Evolutionary conservation across 2,888 invertebrate species (phyloP).

Genomic region (Hipparchia semele): DNA sequence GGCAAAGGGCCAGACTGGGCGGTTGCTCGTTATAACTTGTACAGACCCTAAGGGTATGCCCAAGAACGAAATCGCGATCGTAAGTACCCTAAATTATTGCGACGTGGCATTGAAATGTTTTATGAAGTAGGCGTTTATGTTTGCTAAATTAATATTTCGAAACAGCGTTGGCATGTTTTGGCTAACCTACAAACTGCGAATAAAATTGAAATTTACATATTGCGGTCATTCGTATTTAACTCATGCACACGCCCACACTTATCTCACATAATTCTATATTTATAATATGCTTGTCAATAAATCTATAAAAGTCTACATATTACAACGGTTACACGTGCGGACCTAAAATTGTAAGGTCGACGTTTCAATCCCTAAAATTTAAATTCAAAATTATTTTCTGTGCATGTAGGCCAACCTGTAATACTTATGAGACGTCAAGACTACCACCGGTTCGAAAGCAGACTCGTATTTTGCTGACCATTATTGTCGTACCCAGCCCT

Average conservation of each 20-base stretch:
- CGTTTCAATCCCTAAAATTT: too few species aligned
- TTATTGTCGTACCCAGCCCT: too few species aligned
- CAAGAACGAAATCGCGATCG: slow-evolving; percentile 16
- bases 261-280: too few species aligned
- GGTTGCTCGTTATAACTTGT: slow-evolving; percentile 28
- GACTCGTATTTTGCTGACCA: too few species aligned
- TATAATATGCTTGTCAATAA: too few species aligned
- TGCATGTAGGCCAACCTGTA: too few species aligned
- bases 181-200: background rate
- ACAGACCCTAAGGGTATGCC: slow-evolving; percentile 17
- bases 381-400: too few species aligned
- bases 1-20: slow-evolving; percentile 14
- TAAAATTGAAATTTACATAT: background rate
- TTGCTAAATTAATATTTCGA: slow-evolving; percentile 16
- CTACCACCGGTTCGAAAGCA: too few species aligned
- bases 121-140: slow-evolving; percentile 12
- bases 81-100: background rate
- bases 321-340: too few species aligned
- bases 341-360: too few species aligned
- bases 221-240: background rate
- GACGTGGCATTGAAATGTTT: slow-evolving; percentile 20
- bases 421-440: too few species aligned
- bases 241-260: background rate
- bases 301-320: too few species aligned
- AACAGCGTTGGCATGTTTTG: slow-evolving; percentile 10